These are phyloP conservation scores for Hippocampus guttulatus DNA, from an alignment of 2,113 vertebrate genomes.

Conservation along the genomic window DNA sequence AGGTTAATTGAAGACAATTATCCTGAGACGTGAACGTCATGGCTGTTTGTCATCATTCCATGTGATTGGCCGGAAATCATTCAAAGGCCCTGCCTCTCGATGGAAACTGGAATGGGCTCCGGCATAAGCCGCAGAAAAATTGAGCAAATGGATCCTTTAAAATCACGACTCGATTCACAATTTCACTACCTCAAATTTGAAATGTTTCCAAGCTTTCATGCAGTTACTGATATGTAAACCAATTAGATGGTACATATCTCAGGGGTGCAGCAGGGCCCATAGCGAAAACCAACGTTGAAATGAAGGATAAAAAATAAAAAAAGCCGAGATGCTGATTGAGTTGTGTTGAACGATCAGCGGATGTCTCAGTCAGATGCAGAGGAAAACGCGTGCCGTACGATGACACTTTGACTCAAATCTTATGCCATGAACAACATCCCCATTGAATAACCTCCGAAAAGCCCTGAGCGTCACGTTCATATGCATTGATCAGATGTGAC, in stretches of 20 bases:
- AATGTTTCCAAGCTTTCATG: neutral
- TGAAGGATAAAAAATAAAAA: constrained; percentile 6
- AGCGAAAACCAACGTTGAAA: neutral
- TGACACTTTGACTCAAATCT: constrained; percentile 11
- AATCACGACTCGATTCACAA: neutral
- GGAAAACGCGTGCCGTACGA: neutral
- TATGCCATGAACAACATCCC: constrained; percentile 8
- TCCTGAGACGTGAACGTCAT: neutral
- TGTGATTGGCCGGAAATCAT: neutral
- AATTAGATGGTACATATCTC: constrained; percentile 2
- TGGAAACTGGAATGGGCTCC: neutral
- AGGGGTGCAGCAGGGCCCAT: neutral
- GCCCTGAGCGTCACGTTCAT: neutral
- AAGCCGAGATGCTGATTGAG: neutral
- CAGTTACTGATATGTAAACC: neutral
- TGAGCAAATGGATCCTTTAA: neutral
- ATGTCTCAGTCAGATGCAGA: constrained; percentile 8
- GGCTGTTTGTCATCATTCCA: neutral
- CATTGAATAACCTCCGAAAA: constrained; percentile 3
- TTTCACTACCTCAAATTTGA: neutral
- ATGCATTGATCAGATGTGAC: constrained; percentile 6
- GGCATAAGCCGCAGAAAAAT: neutral
- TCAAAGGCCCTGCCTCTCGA: too few species aligned
- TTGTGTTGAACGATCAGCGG: neutral
- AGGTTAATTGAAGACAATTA: too few species aligned